Conservation (phyloP, 2,113 vertebrate genomes). For the Edolisoma coerulescens region DNA sequence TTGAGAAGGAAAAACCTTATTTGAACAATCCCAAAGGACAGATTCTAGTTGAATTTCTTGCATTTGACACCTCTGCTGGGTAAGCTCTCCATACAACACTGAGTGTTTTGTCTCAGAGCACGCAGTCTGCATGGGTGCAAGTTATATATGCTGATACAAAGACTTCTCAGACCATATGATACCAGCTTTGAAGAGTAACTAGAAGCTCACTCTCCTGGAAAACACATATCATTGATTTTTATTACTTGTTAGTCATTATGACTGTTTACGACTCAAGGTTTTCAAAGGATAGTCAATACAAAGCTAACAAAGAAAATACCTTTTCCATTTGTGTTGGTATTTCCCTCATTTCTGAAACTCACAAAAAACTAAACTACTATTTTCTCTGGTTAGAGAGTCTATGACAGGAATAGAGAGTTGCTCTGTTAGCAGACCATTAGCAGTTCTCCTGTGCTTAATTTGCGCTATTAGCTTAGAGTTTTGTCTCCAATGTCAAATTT, state of each 20-base stretch:
- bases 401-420: not conserved
- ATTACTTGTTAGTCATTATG: not conserved
- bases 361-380: not conserved
- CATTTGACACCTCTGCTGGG: not conserved
- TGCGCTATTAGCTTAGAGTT: not conserved
- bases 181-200: not conserved
- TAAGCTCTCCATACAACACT: not conserved
- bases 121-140: fast-evolving
- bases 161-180: not conserved
- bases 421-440: not conserved
- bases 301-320: not conserved
- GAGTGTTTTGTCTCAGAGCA: not conserved
- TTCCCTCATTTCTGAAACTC: not conserved
- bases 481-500: not conserved
- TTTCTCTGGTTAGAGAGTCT: not conserved
- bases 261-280: not conserved
- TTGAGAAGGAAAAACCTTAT: not conserved
- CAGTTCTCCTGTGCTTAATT: not conserved
- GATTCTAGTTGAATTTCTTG: not conserved
- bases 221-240: not conserved
- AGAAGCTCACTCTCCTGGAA: not conserved
- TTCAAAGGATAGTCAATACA: not conserved
- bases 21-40: not conserved
- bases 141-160: not conserved
- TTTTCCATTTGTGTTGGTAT: not conserved